Conservation (phyloP, 2,113 vertebrate species). For the Anseranas semipalmata region DNA sequence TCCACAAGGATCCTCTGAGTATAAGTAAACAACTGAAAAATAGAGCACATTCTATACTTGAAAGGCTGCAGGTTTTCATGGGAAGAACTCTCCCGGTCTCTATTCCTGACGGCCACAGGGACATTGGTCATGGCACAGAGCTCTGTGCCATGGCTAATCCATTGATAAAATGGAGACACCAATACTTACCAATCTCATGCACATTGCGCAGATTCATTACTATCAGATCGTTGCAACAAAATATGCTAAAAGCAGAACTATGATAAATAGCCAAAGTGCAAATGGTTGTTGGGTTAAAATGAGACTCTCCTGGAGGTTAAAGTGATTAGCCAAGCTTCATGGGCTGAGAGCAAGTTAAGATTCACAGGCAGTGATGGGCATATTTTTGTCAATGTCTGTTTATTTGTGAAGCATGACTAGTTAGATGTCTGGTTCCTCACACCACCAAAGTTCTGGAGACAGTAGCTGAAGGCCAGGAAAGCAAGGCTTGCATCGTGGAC, state of each 20-base stretch:
- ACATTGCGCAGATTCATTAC: neutral
- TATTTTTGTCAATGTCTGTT: conserved; percentile 7
- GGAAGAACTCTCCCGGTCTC: neutral
- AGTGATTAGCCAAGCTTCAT: conserved; percentile 36
- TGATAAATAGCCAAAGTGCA: conserved; percentile 1
- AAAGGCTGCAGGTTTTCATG: neutral
- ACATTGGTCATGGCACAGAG: neutral
- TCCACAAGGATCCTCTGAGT: neutral
- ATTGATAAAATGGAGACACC: neutral
- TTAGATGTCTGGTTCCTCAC: conserved; percentile 50
- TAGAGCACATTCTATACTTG: neutral
- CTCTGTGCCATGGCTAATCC: neutral
- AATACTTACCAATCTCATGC: neutral
- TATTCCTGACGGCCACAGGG: neutral
- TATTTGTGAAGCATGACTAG: conserved; percentile 29
- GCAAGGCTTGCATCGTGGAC: conserved; percentile 38
- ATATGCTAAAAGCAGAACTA: conserved; percentile 16
- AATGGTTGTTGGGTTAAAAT: conserved; percentile 20
- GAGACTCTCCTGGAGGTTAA: conserved; percentile 16
- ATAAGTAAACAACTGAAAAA: neutral
- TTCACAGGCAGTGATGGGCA: neutral
- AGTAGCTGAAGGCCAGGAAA: conserved; percentile 65
- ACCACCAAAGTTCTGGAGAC: conserved; percentile 67
- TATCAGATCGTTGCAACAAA: neutral
- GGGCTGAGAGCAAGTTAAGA: conserved; percentile 29